Base-by-base conservation (phyloP, 2,797 vertebrate species). In the Craterocephalus amniculus region DNA sequence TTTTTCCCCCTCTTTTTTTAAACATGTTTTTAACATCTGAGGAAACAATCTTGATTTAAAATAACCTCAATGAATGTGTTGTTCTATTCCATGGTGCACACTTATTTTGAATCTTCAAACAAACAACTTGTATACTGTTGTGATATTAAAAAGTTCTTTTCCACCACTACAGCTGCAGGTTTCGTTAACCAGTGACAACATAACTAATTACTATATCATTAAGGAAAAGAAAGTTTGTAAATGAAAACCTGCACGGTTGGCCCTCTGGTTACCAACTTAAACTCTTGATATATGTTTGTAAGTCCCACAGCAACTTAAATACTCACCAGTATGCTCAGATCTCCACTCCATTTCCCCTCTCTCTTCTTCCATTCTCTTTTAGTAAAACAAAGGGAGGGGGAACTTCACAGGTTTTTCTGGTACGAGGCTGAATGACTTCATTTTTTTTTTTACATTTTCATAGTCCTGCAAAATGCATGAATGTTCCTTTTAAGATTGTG, bases 401-500 rank as follows among this genome's bases (percentile, higher is more conserved):
- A 91, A 92, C 92, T 94, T 95, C 93, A 94, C 95, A 97, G 96
- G 94, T 96, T 97, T 98, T 96, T 97, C 96, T 96, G 94, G 94
- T 96, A 94, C 93, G 78, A 92, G 91, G 92, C 93, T 91, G 95
- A 84, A 76, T 87, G 83, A 91, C 40, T 48, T 91, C 78, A 69
- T 90, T 74, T 36, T 80, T 74, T 36, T 80, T 70, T 63, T 8
- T 16, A 72, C 78, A 84, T 87, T 84, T 90, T 86, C 71, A 78
- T 76, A 84, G 68, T 90, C 85, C 92, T 95, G 87, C 57, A 81
- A 80, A 43, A 87, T 2, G 73, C 13, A 90, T 7, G 6, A 3
- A 66, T 4, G 61, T 57, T 70, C 27, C 18, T 31, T 74, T 35
- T 5, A 2, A 55, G 35, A 10, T 7, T 18, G 22, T 22, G n/a